These are phyloP conservation scores for Helleia helle DNA, from an alignment of 2,888 invertebrate genomes.

Conservation along the genomic window DNA sequence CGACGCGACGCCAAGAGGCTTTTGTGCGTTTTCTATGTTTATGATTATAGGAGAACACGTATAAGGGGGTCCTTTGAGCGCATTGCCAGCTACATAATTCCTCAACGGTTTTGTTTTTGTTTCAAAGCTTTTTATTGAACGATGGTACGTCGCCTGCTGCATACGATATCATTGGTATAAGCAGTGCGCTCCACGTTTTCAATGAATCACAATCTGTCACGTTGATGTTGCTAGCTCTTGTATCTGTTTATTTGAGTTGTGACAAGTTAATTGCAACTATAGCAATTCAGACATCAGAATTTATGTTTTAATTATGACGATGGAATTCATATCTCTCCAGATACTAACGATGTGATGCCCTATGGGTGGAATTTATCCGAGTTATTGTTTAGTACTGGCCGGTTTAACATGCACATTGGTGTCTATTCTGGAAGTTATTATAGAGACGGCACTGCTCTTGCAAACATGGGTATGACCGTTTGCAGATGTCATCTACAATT, in stretches of 20 bases:
- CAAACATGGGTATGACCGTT: too few species aligned
- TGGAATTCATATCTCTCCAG: too few species aligned
- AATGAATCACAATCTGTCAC: slow-evolving; percentile 2
- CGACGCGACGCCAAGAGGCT: slow-evolving; percentile 66
- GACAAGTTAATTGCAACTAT: too few species aligned
- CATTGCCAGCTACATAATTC: slow-evolving; percentile 50
- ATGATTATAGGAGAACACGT: slow-evolving; percentile 70
- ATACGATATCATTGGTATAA: slow-evolving; percentile 15
- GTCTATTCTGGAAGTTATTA: too few species aligned
- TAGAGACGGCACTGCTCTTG: too few species aligned
- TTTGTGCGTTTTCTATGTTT: slow-evolving; percentile 73
- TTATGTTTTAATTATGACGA: too few species aligned
- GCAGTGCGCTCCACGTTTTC: slow-evolving; percentile 2
- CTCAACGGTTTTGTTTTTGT: slow-evolving; percentile 53
- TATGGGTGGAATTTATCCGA: too few species aligned
- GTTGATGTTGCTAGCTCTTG: neutral
- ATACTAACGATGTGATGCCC: too few species aligned
- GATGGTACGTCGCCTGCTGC: slow-evolving; percentile 21
- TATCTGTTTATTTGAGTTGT: neutral
- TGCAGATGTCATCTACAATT: too few species aligned
- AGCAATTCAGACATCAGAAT: too few species aligned
- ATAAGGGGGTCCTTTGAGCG: slow-evolving; percentile 65
- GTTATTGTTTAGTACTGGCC: too few species aligned
- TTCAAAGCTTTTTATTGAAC: slow-evolving; percentile 38
- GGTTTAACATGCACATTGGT: too few species aligned